Conservation (phyloP, 1,140 invertebrate genomes). For the Pseudomyrmex gracilis region DNA sequence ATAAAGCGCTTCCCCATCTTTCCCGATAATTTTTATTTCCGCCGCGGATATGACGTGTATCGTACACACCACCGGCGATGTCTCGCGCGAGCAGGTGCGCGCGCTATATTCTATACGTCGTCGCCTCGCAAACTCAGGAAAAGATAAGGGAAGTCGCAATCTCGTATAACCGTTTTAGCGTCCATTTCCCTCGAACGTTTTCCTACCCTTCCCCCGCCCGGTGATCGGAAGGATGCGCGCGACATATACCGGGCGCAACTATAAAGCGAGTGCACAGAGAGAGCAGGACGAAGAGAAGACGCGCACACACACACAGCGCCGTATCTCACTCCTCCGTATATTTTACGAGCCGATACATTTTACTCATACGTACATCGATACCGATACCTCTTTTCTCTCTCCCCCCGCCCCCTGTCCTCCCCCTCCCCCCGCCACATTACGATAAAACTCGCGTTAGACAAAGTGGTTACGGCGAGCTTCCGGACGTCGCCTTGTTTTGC, state of each 20-base stretch:
- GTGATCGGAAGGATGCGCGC: conserved; percentile 38
- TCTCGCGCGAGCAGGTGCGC: conserved; percentile 20
- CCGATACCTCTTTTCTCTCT: background rate
- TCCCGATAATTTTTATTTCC: background rate
- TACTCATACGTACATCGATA: conserved; percentile 57
- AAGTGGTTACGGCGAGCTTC: conserved; percentile 78
- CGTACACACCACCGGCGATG: background rate
- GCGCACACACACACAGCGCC: too few relatives aligned
- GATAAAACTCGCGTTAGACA: conserved; percentile 82
- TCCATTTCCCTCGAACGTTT: conserved; percentile 37
- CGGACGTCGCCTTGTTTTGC: conserved; percentile 67
- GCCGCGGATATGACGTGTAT: background rate
- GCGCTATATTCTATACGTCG: conserved; percentile 1
- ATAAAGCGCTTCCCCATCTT: background rate
- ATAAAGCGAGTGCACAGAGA: conserved; percentile 78
- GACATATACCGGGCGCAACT: conserved; percentile 65
- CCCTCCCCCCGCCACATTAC: conserved; percentile 1
- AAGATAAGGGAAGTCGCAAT: conserved; percentile 42
- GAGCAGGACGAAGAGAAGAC: conserved; percentile 45
- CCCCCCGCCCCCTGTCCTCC: background rate
- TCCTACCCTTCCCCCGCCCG: conserved; percentile 7
- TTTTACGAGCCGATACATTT: conserved; percentile 79
- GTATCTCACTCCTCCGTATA: conserved; percentile 74
- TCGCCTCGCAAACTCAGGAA: conserved; percentile 13
- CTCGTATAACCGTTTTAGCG: conserved; percentile 38